These are phyloP conservation scores for Sebastolobus alascanus DNA, from an alignment of 2,797 vertebrate genomes.

Conservation along the genomic window DNA sequence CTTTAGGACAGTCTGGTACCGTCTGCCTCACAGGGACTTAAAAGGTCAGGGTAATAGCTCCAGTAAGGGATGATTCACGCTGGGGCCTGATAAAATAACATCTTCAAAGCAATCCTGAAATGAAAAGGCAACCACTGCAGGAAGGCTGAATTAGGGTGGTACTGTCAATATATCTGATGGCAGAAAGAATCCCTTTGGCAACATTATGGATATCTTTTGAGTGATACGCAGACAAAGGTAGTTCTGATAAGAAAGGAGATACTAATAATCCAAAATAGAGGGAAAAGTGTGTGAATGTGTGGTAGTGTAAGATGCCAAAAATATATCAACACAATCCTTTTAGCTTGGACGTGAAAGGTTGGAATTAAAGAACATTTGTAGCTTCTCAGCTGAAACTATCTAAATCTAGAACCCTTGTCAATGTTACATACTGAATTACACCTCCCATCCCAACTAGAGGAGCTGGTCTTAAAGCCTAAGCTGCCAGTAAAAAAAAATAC, in stretches of 20 bases:
- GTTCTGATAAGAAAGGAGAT: not conserved
- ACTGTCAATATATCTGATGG: conserved; percentile 1
- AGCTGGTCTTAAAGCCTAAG: not conserved
- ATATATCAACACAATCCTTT: not conserved
- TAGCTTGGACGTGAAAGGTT: not conserved
- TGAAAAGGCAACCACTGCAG: conserved; percentile 26
- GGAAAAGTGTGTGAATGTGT: not conserved
- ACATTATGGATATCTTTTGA: not conserved
- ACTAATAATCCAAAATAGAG: not conserved
- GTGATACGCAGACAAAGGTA: not conserved
- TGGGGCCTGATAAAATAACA: conserved; percentile 29
- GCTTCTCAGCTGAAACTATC: not conserved
- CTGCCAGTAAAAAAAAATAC: not conserved
- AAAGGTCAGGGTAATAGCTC: conserved; percentile 52
- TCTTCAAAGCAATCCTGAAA: conserved; percentile 43
- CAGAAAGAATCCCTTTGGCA: not conserved
- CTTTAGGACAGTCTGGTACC: conserved; percentile 25
- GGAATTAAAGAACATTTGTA: not conserved
- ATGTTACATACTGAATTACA: not conserved
- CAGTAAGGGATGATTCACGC: conserved; percentile 42
- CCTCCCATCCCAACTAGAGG: not conserved
- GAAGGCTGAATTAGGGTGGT: not conserved
- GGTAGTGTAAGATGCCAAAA: not conserved
- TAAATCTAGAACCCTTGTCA: not conserved
- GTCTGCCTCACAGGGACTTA: conserved; percentile 30